Evolutionary conservation across 2,113 vertebrate genomes (phyloP), one percentile per base, ranked within the genome.

Genomic region (Lycaon pictus): DNA sequence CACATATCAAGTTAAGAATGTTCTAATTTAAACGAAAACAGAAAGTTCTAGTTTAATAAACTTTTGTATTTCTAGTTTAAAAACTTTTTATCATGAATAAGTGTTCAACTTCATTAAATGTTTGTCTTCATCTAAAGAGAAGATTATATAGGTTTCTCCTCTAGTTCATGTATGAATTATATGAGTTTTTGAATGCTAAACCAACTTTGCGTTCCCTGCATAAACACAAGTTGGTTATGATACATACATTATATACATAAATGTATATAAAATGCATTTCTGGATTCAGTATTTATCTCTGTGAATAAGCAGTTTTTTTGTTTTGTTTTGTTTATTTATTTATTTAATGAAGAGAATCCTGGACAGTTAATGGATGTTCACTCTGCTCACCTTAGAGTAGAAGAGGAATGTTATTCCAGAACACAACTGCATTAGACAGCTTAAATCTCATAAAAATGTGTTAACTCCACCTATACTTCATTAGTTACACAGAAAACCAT

Each of bases 111-210:
- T 67, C 72, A 93, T 79, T 87, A 69, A 93, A 89, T 69, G 27
- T 77, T 69, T 84, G 1, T 71, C 51, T 94, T 74, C 13, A 92
- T 27, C 51, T 32, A 74, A 25, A 65, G n/a, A 92, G 35, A 92
- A 67, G 63, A 74, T 74, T 62, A 91, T 32, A 55, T 55, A 80
- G 1, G 37, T 92, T 91, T 77, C 55, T 69, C 37, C 62, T 65
- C 35, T 55, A 55, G 81, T 29, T 76, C 56, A 93, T 80, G 3
- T 65, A 32, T 84, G 9, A 74, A 56, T 63, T 72, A 67, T 74
- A 60, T 60, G 37, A 96, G 37, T 67, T 93, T 96, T 62, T 58
- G n/a, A 81, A 92, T 56, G 6, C 51, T 88, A 74, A 96, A 48
- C 7, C 10, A 95, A 85, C 15, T 72, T 80, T 74, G 53, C 29